Percentiles rank a stretch among this genome's conserved stretches.
phyloP scores from a whole-genome alignment of 2,888 invertebrate species.

The Eulithis prunata region DNA sequence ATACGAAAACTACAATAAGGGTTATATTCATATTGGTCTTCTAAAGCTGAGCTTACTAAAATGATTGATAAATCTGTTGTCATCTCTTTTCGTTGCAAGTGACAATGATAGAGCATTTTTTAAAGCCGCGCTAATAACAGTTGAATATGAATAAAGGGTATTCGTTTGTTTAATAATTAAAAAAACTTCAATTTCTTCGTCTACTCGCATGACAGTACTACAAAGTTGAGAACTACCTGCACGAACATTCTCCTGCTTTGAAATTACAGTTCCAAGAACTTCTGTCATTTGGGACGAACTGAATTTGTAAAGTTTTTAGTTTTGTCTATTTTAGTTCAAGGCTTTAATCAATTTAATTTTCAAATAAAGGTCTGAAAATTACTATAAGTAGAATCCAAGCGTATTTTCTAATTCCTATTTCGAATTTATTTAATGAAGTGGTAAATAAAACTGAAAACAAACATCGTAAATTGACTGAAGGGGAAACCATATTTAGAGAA shows the following conservation, averaged over 20 bases:
- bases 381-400: too few relatives aligned
- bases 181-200: background rate
- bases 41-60: too few relatives aligned
- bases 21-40: too few relatives aligned
- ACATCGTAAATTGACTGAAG: constrained; percentile 25
- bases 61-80: too few relatives aligned
- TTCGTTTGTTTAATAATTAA: too few relatives aligned
- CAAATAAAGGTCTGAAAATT: too few relatives aligned
- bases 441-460: constrained; percentile 21
- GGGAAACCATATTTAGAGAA: constrained; percentile 35
- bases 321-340: background rate
- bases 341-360: background rate
- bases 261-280: constrained; percentile 5
- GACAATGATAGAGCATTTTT: too few relatives aligned
- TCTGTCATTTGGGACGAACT: constrained; percentile 2
- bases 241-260: constrained; percentile 1
- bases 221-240: constrained; percentile 1
- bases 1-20: too few relatives aligned
- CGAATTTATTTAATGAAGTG: too few relatives aligned
- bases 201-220: background rate
- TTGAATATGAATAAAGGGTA: too few relatives aligned
- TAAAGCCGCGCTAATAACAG: too few relatives aligned
- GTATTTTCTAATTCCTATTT: background rate
- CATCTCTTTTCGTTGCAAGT: too few relatives aligned
- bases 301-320: constrained; percentile 6